Percentiles rank a stretch among this genome's conserved stretches.
Conservation (phyloP, 2,797 vertebrate species). For the Acanthopagrus latus region DNA sequence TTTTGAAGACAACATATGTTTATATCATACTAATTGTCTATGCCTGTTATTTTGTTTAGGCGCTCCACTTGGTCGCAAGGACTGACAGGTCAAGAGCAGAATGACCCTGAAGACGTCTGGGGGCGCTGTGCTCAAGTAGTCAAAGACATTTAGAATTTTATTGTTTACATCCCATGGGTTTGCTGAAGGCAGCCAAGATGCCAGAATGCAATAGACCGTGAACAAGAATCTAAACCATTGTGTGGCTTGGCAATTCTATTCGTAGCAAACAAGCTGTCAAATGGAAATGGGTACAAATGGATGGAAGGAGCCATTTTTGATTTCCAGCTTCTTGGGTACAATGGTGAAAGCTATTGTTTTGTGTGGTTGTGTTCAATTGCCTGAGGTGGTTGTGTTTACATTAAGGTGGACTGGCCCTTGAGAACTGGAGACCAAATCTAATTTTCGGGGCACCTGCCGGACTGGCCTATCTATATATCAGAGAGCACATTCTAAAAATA, state of each 20-base stretch:
- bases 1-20: background rate
- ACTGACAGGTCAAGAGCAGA: background rate
- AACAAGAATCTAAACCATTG: background rate
- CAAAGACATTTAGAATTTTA: background rate
- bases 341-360: background rate
- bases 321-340: background rate
- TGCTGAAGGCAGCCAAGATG: background rate
- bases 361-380: background rate
- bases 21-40: too few species aligned
- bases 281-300: conserved; percentile 6
- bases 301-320: background rate
- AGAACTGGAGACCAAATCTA: background rate
- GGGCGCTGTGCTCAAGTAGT: background rate
- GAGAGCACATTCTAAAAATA: background rate
- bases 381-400: background rate
- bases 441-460: background rate
- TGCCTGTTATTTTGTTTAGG: background rate
- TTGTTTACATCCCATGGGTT: conserved; percentile 18
- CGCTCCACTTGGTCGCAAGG: background rate
- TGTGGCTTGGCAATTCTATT: background rate
- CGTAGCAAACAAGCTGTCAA: background rate
- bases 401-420: background rate
- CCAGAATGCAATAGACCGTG: background rate
- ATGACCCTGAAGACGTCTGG: background rate
- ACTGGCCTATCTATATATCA: background rate